Base-by-base conservation (phyloP, 2,113 vertebrate species). In the Trochalopteron elliotii region DNA sequence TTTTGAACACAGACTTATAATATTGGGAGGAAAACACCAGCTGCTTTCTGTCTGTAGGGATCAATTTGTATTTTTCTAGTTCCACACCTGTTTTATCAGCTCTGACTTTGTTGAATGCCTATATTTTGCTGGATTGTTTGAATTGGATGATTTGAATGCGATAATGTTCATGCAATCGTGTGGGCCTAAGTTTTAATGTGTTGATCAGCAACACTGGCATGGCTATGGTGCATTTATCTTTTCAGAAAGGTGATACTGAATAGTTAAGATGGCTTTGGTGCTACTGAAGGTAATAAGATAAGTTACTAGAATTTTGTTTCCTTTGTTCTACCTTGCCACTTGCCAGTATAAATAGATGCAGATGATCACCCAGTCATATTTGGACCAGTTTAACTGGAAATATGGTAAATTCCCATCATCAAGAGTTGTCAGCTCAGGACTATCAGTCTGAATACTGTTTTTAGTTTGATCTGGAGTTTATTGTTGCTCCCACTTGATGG, bases 161-260 rank as follows among this genome's bases (percentile, higher is more conserved):
- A n/a, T 44, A 67, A 65, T 0, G 11, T 15, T 72, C 6, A 9
- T n/a, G 15, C 30, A 8, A 22, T 30, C 4, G 4, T 1, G 3
- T 22, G 20, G 6, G 22, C 33, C 31, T 23, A 22, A 56, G 11
- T 75, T 81, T 61, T 21, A 22, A 37, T 39, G 33, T 35, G 45
- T 22, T 59, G 15, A 21, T 71, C 47, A 69, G 12, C 25, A 31
- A 18, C 0, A 1, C 16, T 25, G 52, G 6, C 15, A 20, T 7
- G 8, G 17, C 12, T 75, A 9, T 6, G 44, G 35, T 7, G 2
- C 1, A 3, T 31, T 42, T 71, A 64, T 47, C 9, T 50, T 45
- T 55, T 59, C 25, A 8, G 72, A 56, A 81, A 44, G 3, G 15
- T 11, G 47, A 33, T 55, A 45, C 4, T 1, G 3, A 77, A 31